Percentiles rank a stretch among this genome's conserved stretches.
These are phyloP conservation scores for Craterocephalus amniculus DNA, from an alignment of 2,797 vertebrate genomes.

Conservation along the genomic window DNA sequence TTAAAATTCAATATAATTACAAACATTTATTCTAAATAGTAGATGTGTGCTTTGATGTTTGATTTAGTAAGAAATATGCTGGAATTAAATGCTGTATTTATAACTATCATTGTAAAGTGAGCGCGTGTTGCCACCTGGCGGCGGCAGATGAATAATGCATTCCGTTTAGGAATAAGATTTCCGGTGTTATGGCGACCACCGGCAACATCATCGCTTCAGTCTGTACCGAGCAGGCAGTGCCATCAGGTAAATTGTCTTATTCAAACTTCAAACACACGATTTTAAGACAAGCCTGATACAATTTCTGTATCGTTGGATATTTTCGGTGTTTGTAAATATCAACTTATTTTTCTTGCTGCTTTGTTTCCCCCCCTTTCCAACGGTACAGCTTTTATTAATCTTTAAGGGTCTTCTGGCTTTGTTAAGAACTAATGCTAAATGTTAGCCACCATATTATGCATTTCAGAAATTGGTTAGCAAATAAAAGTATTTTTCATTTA, in stretches of 20 bases:
- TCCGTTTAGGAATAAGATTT: constrained; percentile 66
- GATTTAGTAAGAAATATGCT: not conserved
- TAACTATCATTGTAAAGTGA: not conserved
- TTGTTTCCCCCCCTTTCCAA: not conserved
- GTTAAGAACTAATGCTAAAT: constrained; percentile 27
- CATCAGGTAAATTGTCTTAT: constrained; percentile 47
- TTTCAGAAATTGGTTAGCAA: not conserved
- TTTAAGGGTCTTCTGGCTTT: constrained; percentile 18
- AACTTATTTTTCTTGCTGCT: not conserved
- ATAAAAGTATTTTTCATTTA: not conserved
- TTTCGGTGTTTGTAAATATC: not conserved
- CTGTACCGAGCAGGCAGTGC: constrained; percentile 40
- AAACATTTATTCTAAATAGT: too few relatives aligned
- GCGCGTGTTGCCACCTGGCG: constrained; percentile 58
- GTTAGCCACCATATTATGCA: constrained; percentile 31
- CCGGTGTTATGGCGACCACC: constrained; percentile 87
- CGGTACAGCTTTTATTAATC: constrained; percentile 10
- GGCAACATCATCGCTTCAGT: constrained; percentile 54
- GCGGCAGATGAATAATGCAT: constrained; percentile 2
- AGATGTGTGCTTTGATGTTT: too few relatives aligned
- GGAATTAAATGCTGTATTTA: not conserved
- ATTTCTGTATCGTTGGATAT: not conserved
- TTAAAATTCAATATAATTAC: too few relatives aligned
- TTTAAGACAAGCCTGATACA: fast-evolving
- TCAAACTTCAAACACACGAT: not conserved